phyloP scores from a whole-genome alignment of 2,797 vertebrate species.

The Anabas testudineus region DNA sequence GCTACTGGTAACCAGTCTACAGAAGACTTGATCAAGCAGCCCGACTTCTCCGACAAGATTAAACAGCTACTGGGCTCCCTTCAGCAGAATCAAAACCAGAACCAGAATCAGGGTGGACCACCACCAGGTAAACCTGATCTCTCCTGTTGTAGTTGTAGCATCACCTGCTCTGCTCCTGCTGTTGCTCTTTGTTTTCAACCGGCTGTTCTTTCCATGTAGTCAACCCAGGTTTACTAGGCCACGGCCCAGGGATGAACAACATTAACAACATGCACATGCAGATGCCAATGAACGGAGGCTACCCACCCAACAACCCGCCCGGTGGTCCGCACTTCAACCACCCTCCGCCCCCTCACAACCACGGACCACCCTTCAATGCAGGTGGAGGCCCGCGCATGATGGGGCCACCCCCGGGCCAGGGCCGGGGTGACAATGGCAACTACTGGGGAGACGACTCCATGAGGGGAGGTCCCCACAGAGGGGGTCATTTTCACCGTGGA shows the following conservation, averaged over 20 bases:
- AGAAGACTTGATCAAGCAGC: slow-evolving; percentile 93
- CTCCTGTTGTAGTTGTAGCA: not conserved
- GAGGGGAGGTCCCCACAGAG: slow-evolving; percentile 86
- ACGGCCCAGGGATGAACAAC: slow-evolving; percentile 83
- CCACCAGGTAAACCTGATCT: slow-evolving; percentile 71
- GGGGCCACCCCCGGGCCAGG: slow-evolving; percentile 89
- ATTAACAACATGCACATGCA: slow-evolving; percentile 85
- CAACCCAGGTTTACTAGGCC: slow-evolving; percentile 86
- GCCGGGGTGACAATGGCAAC: slow-evolving; percentile 84
- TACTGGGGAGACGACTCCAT: slow-evolving; percentile 91
- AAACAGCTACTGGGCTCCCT: slow-evolving; percentile 92
- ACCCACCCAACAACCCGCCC: slow-evolving; percentile 87
- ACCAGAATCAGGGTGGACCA: slow-evolving; percentile 76
- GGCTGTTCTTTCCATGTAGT: slow-evolving; percentile 62
- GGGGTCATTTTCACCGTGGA: slow-evolving; percentile 89
- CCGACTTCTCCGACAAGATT: slow-evolving; percentile 94
- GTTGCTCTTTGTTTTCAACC: not conserved
- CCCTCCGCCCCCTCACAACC: slow-evolving; percentile 87
- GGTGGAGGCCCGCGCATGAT: slow-evolving; percentile 88
- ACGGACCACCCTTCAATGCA: slow-evolving; percentile 83
- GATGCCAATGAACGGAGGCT: slow-evolving; percentile 91
- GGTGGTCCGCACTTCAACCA: slow-evolving; percentile 88
- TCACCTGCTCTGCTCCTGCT: not conserved
- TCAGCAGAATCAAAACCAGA: slow-evolving; percentile 78
- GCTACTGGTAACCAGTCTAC: slow-evolving; percentile 90